Evolutionary conservation across 1,140 invertebrate genomes (phyloP).

Genomic region (Aethina tumida): DNA sequence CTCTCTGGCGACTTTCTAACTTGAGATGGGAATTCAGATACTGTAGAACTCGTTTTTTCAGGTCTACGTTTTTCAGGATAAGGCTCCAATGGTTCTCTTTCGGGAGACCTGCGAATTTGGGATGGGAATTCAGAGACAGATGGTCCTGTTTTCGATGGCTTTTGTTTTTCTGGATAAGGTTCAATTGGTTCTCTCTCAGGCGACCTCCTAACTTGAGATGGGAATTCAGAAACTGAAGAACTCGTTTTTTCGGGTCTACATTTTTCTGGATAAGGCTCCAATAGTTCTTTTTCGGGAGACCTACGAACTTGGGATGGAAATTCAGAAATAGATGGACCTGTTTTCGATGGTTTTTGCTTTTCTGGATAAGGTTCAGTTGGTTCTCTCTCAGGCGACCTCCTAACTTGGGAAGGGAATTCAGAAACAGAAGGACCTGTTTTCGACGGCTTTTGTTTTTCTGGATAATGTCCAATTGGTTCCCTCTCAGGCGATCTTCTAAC

Average conservation of each 20-base stretch:
- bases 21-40: constrained; percentile 18
- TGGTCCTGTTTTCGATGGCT: constrained; percentile 8
- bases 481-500: constrained; percentile 11
- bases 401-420: constrained; percentile 19
- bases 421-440: constrained; percentile 10
- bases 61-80: constrained; percentile 16
- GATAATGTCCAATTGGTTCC: constrained; percentile 11
- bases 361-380: constrained; percentile 13
- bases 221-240: constrained; percentile 14
- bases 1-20: constrained; percentile 11
- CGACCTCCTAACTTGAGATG: constrained; percentile 16
- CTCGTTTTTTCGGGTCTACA: constrained; percentile 11
- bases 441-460: constrained; percentile 10
- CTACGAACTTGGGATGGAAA: constrained; percentile 26
- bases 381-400: constrained; percentile 17
- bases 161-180: constrained; percentile 14
- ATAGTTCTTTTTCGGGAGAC: constrained; percentile 18
- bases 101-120: constrained; percentile 17
- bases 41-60: constrained; percentile 5
- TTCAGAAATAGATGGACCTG: constrained; percentile 16
- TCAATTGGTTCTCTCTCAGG: constrained; percentile 12
- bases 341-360: constrained; percentile 13
- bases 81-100: constrained; percentile 13
- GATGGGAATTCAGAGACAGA: constrained; percentile 15
- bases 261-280: constrained; percentile 16